Conservation (phyloP, 2,888 invertebrate species). For the Atethmia centrago region DNA sequence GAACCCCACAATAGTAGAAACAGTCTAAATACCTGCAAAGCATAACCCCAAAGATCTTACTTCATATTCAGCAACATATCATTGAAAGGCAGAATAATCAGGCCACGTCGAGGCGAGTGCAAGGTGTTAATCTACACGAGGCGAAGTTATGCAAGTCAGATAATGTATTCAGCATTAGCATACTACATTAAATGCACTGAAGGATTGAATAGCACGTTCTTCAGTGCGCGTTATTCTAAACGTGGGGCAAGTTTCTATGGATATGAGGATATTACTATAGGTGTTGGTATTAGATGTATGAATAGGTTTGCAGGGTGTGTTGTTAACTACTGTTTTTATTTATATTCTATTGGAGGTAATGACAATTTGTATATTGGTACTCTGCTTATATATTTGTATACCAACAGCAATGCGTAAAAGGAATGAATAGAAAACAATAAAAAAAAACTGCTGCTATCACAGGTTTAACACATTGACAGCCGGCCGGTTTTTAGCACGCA, state of each 20-base stretch:
- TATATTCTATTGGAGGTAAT: not conserved
- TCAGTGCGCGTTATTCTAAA: conserved; percentile 48
- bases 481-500: no score
- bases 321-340: not conserved
- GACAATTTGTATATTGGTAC: not conserved
- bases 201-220: conserved; percentile 48
- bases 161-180: conserved; percentile 64
- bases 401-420: not conserved
- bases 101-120: conserved; percentile 24
- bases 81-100: conserved; percentile 51
- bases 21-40: conserved; percentile 2
- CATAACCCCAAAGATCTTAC: conserved; percentile 9
- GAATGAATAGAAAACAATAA: not conserved
- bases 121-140: conserved; percentile 37
- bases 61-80: conserved; percentile 24
- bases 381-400: not conserved
- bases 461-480: no score
- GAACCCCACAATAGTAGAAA: not conserved
- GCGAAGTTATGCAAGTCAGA: conserved; percentile 47
- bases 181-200: conserved; percentile 60
- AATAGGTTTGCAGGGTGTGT: not conserved
- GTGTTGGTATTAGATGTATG: not conserved
- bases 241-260: conserved; percentile 27
- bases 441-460: not conserved
- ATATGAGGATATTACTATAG: not conserved